Evolutionary conservation across 2,888 invertebrate genomes (phyloP), one percentile per base, ranked within the genome.

Genomic region (Xanthorhoe spadicearia): DNA sequence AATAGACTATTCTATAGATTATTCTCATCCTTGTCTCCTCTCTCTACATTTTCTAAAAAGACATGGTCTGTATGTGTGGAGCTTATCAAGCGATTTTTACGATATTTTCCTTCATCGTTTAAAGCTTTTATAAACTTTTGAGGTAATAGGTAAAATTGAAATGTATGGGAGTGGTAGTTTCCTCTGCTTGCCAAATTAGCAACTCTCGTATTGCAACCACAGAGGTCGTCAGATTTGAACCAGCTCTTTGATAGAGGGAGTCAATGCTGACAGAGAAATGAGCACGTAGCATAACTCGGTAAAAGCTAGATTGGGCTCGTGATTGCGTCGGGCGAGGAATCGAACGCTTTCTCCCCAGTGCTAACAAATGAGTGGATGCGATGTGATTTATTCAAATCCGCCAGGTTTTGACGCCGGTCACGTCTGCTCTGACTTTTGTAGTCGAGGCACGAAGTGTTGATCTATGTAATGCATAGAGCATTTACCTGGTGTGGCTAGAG

Each of bases 331-430:
- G 82, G 85, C 85, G 86, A 83, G 79, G 84, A 86, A 86, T 88
- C 84, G 87, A 84, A 85, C 85, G 83, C 87, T 90, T 90, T 91
- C 90, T 88, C 90, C 84, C 76, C 69, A 80, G 77, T 74, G 79
- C 84, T 83, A 87, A 89, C 88, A 89, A 90, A 90, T 89, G 85
- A 86, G 83, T 80, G 81, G 89, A 86, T 87, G 84, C 78, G 82
- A 82, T 85, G 86, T 88, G 87, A 90, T 89, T 86, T 87, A 90
- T 90, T 90, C 86, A 89, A 90, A 91, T 89, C 89, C 87, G 83
- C 83, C 82, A 74, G 71, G 61, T 71, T 72, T 70, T 78, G 83
- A 85, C 80, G 83, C 85, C 77, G 82, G 88, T 89, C 89, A 89
- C 89, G 88, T 88, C 84, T 82, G 74, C 74, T 69, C 74, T 77